Conservation (phyloP, 1,140 invertebrate genomes). For the Drosophila kohkoa region DNA sequence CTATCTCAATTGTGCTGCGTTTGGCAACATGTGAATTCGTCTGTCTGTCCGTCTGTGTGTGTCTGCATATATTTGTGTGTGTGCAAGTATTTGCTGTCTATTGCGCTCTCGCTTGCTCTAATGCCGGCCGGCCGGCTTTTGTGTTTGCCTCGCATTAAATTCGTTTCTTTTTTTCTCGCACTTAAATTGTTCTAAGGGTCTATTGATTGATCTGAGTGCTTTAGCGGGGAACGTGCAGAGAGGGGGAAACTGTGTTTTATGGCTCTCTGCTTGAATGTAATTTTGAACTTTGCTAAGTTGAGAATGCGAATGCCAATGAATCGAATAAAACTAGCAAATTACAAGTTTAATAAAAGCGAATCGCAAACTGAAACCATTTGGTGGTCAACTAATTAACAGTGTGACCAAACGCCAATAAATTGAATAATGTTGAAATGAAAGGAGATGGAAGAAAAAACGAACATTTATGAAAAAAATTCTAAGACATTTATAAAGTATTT, state of each 20-base stretch:
- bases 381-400: background rate
- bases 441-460: too few species aligned
- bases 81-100: constrained; percentile 1
- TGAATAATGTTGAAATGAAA: too few species aligned
- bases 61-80: constrained; percentile 10
- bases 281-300: constrained; percentile 3
- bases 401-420: background rate
- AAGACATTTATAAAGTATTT: too few species aligned
- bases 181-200: constrained; percentile 54
- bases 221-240: background rate
- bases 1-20: constrained; percentile 32
- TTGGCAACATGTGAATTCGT: constrained; percentile 68
- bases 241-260: constrained; percentile 36
- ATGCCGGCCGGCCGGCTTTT: constrained; percentile 43
- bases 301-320: background rate
- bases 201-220: constrained; percentile 38
- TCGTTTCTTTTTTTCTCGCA: constrained; percentile 41
- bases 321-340: background rate
- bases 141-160: constrained; percentile 58
- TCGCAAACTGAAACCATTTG: background rate
- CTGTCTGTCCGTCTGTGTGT: constrained; percentile 9
- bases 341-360: background rate
- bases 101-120: background rate
- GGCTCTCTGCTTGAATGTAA: constrained; percentile 14
- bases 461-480: too few species aligned